Base-by-base conservation (phyloP, 2,888 invertebrate species). In the Sabatieria punctata region DNA sequence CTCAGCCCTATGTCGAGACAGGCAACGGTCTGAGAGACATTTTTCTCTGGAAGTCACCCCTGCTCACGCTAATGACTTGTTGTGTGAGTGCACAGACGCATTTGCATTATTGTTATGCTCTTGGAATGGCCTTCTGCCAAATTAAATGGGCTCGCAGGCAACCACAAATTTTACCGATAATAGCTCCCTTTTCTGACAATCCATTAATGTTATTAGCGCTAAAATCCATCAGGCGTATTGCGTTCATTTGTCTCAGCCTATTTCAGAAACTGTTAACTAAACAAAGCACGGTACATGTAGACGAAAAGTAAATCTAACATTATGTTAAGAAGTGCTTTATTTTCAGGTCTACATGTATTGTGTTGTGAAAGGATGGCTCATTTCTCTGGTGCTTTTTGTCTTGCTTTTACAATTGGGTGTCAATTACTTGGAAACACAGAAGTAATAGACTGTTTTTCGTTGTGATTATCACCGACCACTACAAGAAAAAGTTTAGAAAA, bases 331-430 rank as follows among this genome's bases (percentile, higher is more conserved):
- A 4, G 22, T 46, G 25, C 8, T 19, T 25, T 13, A 11, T n/a
- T 58, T 58, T 24, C 54, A 68, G 67, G 59, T 68, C 2, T 68
- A 67, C 54, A 62, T 68, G 59, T 69, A 68, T 52, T 60, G 64
- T 15, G 61, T 66, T 19, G 68, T 62, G 56, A 54, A 57, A 30
- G 70, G 68, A 6, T 67, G 65, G 63, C 55, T 69, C 30, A 52
- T 67, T 3, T 60, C 67, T 8, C 50, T 68, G 6, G 36, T 67
- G 22, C 54, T 70, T 30, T 57, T 61, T 40, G 57, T 68, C n/a
- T 51, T 65, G 24, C 55, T 65, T 4, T 56, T 67, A 27, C 64
- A 67, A 52, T 56, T 69, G 19, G 54, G 58, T 26, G 57, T 70
- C 41, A 70, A 65, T 54, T 68, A 65, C 50, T 55, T 69, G 22